Conservation (phyloP, 2,797 vertebrate genomes). For the Smutsia temminckii region DNA sequence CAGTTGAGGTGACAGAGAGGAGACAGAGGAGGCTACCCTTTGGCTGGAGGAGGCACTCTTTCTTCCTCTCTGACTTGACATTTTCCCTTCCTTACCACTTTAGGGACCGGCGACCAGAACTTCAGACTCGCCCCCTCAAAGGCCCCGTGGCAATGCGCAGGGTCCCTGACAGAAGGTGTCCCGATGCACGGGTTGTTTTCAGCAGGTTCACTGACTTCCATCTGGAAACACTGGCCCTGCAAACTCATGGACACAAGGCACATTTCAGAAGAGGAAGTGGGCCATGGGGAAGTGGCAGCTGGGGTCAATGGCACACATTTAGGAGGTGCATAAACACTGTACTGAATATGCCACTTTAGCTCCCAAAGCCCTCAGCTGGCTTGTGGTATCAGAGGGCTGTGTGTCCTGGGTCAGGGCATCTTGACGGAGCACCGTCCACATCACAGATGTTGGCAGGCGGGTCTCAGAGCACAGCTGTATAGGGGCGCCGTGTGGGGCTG, state of each 20-base stretch:
- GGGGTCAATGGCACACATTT: too few species aligned
- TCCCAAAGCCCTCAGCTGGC: too few species aligned
- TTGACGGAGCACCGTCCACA: too few species aligned
- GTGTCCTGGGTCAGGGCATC: too few species aligned
- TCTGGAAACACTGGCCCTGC: neutral
- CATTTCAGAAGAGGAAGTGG: neutral
- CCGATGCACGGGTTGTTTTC: neutral
- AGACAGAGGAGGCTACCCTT: accelerated
- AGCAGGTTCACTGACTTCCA: neutral
- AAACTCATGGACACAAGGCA: neutral
- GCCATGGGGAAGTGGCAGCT: accelerated
- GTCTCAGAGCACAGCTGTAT: neutral
- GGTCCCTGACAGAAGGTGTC: accelerated
- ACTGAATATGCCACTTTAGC: too few species aligned
- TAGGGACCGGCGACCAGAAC: neutral
- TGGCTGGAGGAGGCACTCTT: accelerated
- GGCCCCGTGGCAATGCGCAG: neutral
- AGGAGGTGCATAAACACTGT: too few species aligned
- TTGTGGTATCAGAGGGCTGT: too few species aligned
- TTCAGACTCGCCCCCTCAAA: neutral
- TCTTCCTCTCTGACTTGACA: neutral
- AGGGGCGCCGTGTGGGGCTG: neutral
- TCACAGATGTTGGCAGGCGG: accelerated
- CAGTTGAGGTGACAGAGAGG: neutral
- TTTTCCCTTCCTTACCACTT: neutral